phyloP scores from a whole-genome alignment of 1,140 invertebrate genomes.

The Brachionus plicatilis region DNA sequence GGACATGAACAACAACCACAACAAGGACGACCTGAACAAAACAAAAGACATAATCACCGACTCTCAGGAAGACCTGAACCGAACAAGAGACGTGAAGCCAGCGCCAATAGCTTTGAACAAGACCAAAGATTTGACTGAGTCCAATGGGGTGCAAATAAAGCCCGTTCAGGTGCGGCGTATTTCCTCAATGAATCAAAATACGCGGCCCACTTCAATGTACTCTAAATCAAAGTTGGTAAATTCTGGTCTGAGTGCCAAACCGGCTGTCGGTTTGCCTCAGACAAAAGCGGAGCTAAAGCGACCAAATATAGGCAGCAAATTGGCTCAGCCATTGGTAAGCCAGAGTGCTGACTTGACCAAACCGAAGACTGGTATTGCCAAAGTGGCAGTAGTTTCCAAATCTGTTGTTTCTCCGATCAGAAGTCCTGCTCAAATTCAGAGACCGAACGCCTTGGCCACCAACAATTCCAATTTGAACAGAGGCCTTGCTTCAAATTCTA shows the following conservation, averaged over 20 bases:
- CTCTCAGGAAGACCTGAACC: neutral
- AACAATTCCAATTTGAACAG: neutral
- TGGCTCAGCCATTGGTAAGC: neutral
- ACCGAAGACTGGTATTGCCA: neutral
- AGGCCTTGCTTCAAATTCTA: neutral
- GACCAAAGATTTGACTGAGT: conserved; percentile 5
- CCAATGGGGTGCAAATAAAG: neutral
- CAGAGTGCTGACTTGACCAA: neutral
- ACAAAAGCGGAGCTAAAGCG: neutral
- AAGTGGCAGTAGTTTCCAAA: neutral
- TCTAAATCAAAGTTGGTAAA: neutral
- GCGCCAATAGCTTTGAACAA: neutral
- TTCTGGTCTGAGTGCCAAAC: neutral
- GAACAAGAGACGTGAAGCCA: neutral
- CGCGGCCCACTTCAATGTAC: neutral
- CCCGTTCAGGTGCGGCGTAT: neutral
- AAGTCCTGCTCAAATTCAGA: neutral
- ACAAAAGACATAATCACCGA: conserved; percentile 15
- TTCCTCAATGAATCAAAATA: neutral
- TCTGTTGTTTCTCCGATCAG: neutral
- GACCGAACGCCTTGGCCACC: neutral
- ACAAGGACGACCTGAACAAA: neutral
- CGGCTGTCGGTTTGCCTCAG: neutral
- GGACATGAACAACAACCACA: conserved; percentile 19
- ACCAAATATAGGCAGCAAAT: neutral